phyloP scores from a whole-genome alignment of 1,140 invertebrate genomes.

The Drosophila bocki region DNA sequence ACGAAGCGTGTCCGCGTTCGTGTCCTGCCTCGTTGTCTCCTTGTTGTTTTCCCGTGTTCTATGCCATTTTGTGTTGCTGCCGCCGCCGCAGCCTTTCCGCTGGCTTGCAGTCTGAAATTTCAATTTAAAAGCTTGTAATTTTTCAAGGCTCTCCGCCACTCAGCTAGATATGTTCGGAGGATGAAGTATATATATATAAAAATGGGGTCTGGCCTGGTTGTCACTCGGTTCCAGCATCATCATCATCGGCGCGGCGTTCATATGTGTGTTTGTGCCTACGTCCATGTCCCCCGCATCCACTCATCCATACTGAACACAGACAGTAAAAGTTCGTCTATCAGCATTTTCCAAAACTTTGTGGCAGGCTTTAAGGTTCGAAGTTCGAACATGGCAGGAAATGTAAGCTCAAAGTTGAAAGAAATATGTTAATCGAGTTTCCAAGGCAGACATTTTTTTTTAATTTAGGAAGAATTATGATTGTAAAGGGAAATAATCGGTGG shows the following conservation, averaged over 20 bases:
- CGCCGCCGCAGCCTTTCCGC: constrained; percentile 1
- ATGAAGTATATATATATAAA: neutral
- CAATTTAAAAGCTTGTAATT: constrained; percentile 67
- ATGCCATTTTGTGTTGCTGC: constrained; percentile 17
- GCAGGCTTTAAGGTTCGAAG: constrained; percentile 1
- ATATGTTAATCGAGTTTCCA: constrained; percentile 40
- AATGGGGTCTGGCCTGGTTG: constrained; percentile 19
- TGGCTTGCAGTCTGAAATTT: constrained; percentile 65
- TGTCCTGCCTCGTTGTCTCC: constrained; percentile 31
- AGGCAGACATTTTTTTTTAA: neutral
- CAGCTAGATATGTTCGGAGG: constrained; percentile 5
- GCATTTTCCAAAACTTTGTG: constrained; percentile 17
- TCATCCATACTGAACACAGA: constrained; percentile 30
- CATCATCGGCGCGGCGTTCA: constrained; percentile 16
- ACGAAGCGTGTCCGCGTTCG: constrained; percentile 41
- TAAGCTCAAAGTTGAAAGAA: constrained; percentile 11
- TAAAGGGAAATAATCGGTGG: neutral
- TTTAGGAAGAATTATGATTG: neutral
- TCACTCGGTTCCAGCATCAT: constrained; percentile 23
- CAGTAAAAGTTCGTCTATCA: constrained; percentile 35
- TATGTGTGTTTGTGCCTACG: constrained; percentile 9
- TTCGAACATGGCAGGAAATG: constrained; percentile 2
- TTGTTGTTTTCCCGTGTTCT: constrained; percentile 19
- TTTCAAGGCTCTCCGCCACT: constrained; percentile 46
- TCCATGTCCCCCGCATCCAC: constrained; percentile 1